Percentiles rank a stretch among this genome's conserved stretches.
Evolutionary conservation across 2,113 vertebrate species (phyloP).

Genomic region (Cynopterus brachyotis): DNA sequence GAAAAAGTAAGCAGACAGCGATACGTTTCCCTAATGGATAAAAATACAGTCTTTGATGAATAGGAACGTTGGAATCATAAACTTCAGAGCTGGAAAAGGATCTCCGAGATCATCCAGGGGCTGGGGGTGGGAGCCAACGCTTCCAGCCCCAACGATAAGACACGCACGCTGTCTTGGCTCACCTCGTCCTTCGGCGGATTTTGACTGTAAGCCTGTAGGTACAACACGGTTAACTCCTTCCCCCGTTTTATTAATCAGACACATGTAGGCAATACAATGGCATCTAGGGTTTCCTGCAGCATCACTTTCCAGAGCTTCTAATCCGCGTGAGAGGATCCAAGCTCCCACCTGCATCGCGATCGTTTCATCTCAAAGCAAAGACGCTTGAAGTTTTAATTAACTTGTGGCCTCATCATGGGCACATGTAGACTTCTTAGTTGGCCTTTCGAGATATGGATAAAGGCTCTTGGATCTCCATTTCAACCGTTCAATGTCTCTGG

Average conservation of each 20-base stretch:
- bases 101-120: neutral
- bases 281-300: too few relatives aligned
- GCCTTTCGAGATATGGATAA: neutral
- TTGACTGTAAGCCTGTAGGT: neutral
- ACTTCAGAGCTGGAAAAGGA: neutral
- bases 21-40: neutral
- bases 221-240: neutral
- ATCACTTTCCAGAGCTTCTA: neutral
- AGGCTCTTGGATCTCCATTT: neutral
- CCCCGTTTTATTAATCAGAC: neutral
- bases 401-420: neutral
- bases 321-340: neutral
- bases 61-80: neutral
- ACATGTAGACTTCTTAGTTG: neutral
- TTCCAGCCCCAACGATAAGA: neutral
- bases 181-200: neutral
- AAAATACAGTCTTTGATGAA: neutral
- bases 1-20: conserved; percentile 17
- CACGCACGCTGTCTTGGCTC: fast-evolving
- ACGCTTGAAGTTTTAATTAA: neutral
- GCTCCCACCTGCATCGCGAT: too few relatives aligned
- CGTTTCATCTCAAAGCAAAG: neutral
- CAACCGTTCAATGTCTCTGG: neutral
- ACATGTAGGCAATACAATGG: neutral
- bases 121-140: fast-evolving